Conservation (phyloP, 2,797 vertebrate genomes). For the Acipenser oxyrinchus region DNA sequence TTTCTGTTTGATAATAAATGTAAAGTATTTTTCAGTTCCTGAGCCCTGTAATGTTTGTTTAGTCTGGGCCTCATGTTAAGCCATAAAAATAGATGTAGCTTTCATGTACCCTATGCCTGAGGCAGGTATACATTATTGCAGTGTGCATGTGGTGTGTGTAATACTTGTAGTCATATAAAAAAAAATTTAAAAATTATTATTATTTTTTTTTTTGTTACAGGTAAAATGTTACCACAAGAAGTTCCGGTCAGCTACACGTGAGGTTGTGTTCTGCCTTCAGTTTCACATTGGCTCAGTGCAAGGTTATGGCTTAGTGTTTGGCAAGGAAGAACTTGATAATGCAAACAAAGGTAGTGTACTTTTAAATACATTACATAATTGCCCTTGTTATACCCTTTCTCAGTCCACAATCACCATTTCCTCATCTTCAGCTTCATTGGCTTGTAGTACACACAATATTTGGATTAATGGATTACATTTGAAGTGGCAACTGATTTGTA, state of each 20-base stretch:
- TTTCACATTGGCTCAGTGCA: conserved; percentile 90
- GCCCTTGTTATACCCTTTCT: no score
- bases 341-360: conserved; percentile 70
- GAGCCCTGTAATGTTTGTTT: no score
- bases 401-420: no score
- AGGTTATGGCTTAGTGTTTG: conserved; percentile 69
- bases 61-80: no score
- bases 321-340: conserved; percentile 82
- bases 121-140: neutral
- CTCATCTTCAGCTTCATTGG: no score
- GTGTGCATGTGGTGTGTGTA: conserved; percentile 1
- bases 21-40: no score
- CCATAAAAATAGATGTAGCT: no score
- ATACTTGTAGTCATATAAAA: neutral
- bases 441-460: no score
- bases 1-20: no score
- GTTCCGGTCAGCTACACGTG: conserved; percentile 61
- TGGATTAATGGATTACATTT: no score
- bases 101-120: no score
- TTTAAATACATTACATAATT: neutral
- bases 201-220: conserved; percentile 40
- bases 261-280: conserved; percentile 83
- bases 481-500: no score
- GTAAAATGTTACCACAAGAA: conserved; percentile 90
- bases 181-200: neutral